These are phyloP conservation scores for Cabera pusaria DNA, from an alignment of 2,888 invertebrate species.

Conservation along the genomic window DNA sequence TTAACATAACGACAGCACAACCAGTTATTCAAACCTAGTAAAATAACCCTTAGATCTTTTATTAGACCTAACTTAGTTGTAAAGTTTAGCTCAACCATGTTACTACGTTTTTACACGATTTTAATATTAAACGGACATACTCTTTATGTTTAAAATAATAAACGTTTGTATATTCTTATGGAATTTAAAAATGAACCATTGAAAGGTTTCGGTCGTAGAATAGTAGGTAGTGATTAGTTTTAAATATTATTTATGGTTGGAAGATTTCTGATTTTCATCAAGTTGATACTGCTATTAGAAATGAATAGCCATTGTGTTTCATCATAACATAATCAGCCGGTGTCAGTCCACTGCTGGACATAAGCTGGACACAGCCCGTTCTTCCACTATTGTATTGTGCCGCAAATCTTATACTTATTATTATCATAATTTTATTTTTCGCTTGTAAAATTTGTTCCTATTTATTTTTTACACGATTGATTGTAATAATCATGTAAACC, in stretches of 20 bases:
- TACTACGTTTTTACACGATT: slow-evolving; percentile 3
- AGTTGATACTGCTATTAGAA: no score
- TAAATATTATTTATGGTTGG: slow-evolving; percentile 6
- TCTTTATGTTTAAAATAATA: slow-evolving; percentile 12
- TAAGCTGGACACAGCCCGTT: no score
- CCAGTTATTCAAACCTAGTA: neutral
- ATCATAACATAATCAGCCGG: no score
- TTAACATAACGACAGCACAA: neutral
- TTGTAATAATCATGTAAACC: no score
- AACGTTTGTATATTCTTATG: slow-evolving; percentile 9
- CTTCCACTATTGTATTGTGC: no score
- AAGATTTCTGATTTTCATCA: no score
- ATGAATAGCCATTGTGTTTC: no score
- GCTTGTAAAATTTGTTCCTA: no score
- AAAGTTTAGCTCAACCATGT: slow-evolving; percentile 8
- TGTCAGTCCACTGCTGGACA: no score
- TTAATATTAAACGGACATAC: slow-evolving; percentile 8
- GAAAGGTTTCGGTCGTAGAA: slow-evolving; percentile 5
- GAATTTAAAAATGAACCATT: slow-evolving; percentile 10
- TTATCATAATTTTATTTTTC: no score
- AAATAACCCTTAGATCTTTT: neutral
- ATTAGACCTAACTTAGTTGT: slow-evolving; percentile 1
- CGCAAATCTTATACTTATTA: no score
- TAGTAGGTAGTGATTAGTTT: slow-evolving; percentile 7
- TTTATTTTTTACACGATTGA: no score